phyloP scores from a whole-genome alignment of 2,797 vertebrate genomes.

The Carduelis carduelis region DNA sequence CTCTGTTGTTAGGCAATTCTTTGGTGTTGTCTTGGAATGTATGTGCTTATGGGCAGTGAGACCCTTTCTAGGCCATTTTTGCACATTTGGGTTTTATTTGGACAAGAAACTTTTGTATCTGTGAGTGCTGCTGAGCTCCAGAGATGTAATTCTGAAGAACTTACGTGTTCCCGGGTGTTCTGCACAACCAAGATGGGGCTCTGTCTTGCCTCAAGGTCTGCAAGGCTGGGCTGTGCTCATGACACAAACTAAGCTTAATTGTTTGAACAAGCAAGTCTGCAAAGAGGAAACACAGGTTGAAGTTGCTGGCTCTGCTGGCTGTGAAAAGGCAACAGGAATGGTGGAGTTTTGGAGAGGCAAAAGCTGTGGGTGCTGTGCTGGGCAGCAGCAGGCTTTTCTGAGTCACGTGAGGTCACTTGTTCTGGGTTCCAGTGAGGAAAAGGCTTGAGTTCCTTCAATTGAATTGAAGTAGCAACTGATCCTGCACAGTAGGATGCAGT shows the following conservation, averaged over 20 bases:
- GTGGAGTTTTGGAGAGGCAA: background rate
- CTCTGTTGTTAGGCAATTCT: background rate
- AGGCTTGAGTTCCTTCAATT: background rate
- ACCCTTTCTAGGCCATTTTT: background rate
- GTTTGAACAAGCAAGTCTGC: background rate
- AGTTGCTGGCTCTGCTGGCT: background rate
- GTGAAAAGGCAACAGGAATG: background rate
- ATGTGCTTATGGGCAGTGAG: background rate
- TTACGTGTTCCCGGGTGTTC: background rate
- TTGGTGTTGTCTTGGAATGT: background rate
- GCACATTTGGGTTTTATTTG: background rate
- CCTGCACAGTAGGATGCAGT: background rate
- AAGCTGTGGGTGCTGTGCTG: background rate
- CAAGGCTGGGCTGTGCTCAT: background rate
- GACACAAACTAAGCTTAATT: background rate
- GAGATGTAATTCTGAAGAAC: background rate
- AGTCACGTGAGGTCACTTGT: fast-evolving
- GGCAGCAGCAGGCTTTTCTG: background rate
- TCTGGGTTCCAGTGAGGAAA: background rate
- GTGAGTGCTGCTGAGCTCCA: background rate
- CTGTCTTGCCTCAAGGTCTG: background rate
- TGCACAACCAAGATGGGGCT: background rate
- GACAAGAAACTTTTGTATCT: fast-evolving
- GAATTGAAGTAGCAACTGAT: background rate
- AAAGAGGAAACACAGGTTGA: background rate